A percentile compares a stretch with the other conserved stretches of the same genome.
Conservation (phyloP, 1,140 invertebrate genomes). For the Aporrectodea caliginosa region DNA sequence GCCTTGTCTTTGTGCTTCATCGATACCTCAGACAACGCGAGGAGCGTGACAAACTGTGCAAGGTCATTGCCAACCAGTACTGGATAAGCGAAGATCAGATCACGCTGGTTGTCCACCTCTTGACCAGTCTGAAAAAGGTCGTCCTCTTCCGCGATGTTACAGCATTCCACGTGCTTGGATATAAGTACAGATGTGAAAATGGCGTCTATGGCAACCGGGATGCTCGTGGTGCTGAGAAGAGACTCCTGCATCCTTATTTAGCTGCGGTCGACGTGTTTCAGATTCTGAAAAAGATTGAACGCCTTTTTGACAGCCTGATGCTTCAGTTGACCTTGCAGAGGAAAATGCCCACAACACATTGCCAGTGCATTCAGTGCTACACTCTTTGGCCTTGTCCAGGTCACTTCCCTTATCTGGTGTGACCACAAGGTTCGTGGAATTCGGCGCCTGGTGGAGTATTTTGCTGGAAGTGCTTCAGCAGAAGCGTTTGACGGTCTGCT, state of each 20-base stretch:
- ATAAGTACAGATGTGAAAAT: constrained; percentile 19
- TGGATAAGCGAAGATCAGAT: constrained; percentile 26
- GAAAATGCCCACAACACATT: constrained; percentile 19
- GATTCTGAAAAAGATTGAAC: constrained; percentile 27
- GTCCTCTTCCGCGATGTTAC: constrained; percentile 29
- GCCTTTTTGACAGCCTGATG: constrained; percentile 25
- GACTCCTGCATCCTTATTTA: background rate
- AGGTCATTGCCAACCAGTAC: constrained; percentile 16
- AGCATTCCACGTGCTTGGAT: constrained; percentile 18
- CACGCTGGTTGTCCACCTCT: constrained; percentile 2
- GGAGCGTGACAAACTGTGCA: constrained; percentile 29
- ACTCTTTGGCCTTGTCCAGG: constrained; percentile 9
- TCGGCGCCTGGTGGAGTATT: constrained; percentile 26
- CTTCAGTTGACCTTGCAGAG: constrained; percentile 26
- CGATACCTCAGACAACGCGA: constrained; percentile 17
- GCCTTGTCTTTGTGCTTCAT: constrained; percentile 6
- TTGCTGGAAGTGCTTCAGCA: constrained; percentile 10
- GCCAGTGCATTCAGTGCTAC: constrained; percentile 10
- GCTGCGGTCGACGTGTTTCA: constrained; percentile 2
- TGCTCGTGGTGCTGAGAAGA: background rate
- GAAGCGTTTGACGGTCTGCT: constrained; percentile 15
- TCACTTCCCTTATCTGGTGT: constrained; percentile 18
- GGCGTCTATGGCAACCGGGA: background rate
- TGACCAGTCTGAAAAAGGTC: constrained; percentile 14
- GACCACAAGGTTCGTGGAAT: constrained; percentile 24